Percentiles rank a stretch among this genome's conserved stretches.
These are phyloP conservation scores for Candoia aspera DNA, from an alignment of 2,113 vertebrate species.

Conservation along the genomic window DNA sequence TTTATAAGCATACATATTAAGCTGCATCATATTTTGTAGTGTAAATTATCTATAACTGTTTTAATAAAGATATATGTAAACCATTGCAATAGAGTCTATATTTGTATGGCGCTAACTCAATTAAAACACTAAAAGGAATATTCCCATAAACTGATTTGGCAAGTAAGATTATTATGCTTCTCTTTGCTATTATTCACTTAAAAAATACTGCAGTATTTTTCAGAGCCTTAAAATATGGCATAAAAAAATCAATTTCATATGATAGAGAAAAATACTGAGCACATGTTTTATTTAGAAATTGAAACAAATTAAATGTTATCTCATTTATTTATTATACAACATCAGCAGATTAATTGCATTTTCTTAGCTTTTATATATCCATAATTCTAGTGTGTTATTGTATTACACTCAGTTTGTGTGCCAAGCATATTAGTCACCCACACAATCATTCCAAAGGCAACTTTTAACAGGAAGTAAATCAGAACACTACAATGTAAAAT, in stretches of 20 bases:
- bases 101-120: neutral
- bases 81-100: neutral
- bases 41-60: neutral
- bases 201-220: neutral
- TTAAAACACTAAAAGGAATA: neutral
- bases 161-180: neutral
- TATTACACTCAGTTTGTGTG: neutral
- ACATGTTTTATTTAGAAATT: neutral
- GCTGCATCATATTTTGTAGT: neutral
- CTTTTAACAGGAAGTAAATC: neutral
- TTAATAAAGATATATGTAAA: neutral
- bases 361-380: neutral
- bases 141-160: neutral
- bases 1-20: neutral
- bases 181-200: neutral
- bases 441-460: neutral
- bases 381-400: neutral
- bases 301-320: neutral
- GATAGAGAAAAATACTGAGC: neutral
- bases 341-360: neutral
- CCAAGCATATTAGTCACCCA: neutral
- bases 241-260: neutral
- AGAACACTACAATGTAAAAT: neutral
- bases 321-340: neutral
- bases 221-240: neutral